Base-by-base conservation (phyloP, 2,888 invertebrate species). In the Disparrhopalites patrizii region DNA sequence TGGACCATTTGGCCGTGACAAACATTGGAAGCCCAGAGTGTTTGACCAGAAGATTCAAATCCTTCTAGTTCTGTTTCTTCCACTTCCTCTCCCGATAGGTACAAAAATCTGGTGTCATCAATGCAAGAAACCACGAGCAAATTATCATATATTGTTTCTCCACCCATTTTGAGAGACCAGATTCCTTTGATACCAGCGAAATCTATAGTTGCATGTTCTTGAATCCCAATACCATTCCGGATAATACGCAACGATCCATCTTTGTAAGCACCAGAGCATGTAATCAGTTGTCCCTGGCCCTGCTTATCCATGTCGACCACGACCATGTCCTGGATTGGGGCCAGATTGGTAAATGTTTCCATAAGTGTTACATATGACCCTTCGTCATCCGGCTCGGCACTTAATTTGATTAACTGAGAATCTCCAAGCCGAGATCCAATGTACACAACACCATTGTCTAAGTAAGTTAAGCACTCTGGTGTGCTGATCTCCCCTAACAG, bases 161-260 rank as follows among this genome's bases (percentile, higher is more conserved):
- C 84, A 50, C 86, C 85, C 10, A 90, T 84, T 77, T 87, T 86
- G n/a, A 98, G 82, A 0, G 96, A 91, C 97, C 97, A 97, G 86
- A 98, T 93, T 70, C 96, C 97, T 82, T 97, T 97, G 71, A 98
- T 96, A 61, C 96, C 96, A 4, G 93, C 90, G 75, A 98, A 82
- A 82, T 99, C 99, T 72, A 99, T 97, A 56, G 91, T 93, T 0
- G 98, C 98, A 79, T 95, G 93, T 80, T 98, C 98, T 75, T 97
- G 95, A 68, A 98, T 97, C 2, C 99, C 99, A 77, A 99, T 99
- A 3, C 99, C 99, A 81, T 98, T 99, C 73, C 98, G 85, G 72
- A 99, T 98, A 68, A 99, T 94, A 62, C 98, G 85, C 36, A 99
- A 81, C 0, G 97, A 96, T 0, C 99, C 99, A 82, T 98, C 97